Percentiles rank a stretch among this genome's conserved stretches.
phyloP scores from a whole-genome alignment of 2,888 invertebrate species.

The Cosmorhoe ocellata region DNA sequence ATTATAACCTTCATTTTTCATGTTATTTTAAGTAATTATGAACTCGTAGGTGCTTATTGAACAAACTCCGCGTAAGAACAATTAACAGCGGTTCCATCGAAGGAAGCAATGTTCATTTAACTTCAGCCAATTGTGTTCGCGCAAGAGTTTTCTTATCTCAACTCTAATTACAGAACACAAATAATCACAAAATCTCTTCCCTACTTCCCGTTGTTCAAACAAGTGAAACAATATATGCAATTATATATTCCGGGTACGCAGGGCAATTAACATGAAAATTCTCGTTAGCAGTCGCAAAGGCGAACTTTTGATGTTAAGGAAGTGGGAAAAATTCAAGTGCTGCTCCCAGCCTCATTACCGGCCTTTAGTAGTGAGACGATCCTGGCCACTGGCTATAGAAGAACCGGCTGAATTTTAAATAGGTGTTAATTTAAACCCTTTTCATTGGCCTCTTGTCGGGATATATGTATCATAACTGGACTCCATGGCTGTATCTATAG shows the following conservation, averaged over 20 bases:
- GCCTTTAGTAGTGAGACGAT: constrained; percentile 64
- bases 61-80: constrained; percentile 9
- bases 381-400: constrained; percentile 50
- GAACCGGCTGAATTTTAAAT: constrained; percentile 43
- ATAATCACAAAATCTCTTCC: constrained; percentile 62
- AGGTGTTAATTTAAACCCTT: constrained; percentile 22
- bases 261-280: constrained; percentile 77
- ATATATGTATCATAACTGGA: neutral
- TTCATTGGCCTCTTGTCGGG: neutral
- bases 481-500: too few species aligned
- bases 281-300: constrained; percentile 75
- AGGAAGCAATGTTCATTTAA: constrained; percentile 45
- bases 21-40: too few species aligned
- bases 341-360: constrained; percentile 69
- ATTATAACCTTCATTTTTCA: too few species aligned
- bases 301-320: constrained; percentile 78
- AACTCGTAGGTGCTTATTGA: neutral
- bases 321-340: constrained; percentile 71
- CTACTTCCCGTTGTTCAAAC: constrained; percentile 53
- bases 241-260: constrained; percentile 70
- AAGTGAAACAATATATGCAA: constrained; percentile 75
- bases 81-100: constrained; percentile 10
- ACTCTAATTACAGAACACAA: constrained; percentile 59
- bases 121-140: constrained; percentile 45
- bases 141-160: constrained; percentile 55